Base-by-base conservation (phyloP, 2,797 vertebrate genomes). In the Nyctalus aviator region DNA sequence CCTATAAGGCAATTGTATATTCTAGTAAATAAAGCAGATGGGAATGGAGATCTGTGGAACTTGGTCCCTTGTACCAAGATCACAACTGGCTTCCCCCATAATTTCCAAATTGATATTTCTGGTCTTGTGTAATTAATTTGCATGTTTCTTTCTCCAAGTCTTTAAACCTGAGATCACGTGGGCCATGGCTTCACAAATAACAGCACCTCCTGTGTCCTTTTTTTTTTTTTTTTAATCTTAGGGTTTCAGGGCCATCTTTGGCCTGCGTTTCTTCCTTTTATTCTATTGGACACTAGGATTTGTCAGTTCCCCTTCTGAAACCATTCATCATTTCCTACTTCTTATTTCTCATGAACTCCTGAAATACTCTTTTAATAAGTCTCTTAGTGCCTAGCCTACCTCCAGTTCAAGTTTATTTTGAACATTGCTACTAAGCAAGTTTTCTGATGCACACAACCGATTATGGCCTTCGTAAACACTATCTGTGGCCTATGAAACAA, bases 321-420 rank as follows among this genome's bases (percentile, higher is more conserved):
- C 53, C 55, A 77, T 64, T 92, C 44, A 91, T 83, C 12, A 53
- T 77, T 95, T 95, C 87, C 84, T 84, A 17, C 32, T 23, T 94
- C 30, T 88, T 87, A 76, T 88, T 81, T 88, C 82, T 75, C 48
- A 82, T 20, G 15, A 82, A 71, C 57, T 87, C 14, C 17, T 27
- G n/a, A 92, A 83, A 88, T 79, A 93, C 76, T 1, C 35, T 91
- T 95, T 88, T 78, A 75, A 27, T 25, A 84, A 75, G 21, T 46
- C 11, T 96, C 37, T 50, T 10, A 85, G 55, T 8, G 1, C 82
- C 11, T 32, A 79, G 11, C 35, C 46, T 85, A 44, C 78, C 17
- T 76, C 35, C 53, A 95, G 48, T 1, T n/a, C 30, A 85, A 69
- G 53, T 69, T 77, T 57, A n/a, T 86, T 93, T 86, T 86, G 20